These are phyloP conservation scores for Rhinichthys klamathensis DNA, from an alignment of 2,113 vertebrate species.

Conservation along the genomic window DNA sequence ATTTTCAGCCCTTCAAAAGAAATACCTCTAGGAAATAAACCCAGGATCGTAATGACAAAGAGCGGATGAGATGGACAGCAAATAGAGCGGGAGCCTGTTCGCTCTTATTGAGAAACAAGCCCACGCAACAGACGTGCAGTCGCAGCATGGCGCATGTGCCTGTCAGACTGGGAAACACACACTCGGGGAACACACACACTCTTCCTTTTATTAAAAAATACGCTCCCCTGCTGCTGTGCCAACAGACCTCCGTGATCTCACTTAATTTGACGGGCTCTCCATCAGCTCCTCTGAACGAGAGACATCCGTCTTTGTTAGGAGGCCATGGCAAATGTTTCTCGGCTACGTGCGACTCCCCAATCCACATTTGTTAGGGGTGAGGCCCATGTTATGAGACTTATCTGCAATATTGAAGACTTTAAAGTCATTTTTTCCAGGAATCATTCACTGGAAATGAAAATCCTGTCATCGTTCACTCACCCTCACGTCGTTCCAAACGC, in stretches of 20 bases:
- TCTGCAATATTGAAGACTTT: background rate
- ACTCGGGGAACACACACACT: constrained; percentile 11
- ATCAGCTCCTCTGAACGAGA: constrained; percentile 27
- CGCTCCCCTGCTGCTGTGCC: constrained; percentile 34
- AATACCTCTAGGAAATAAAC: constrained; percentile 37
- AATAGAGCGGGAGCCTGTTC: constrained; percentile 1
- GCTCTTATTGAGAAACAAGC: constrained; percentile 52
- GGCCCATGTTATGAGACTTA: background rate
- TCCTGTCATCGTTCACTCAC: background rate
- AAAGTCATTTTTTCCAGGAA: background rate
- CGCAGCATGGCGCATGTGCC: constrained; percentile 53
- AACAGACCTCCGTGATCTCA: constrained; percentile 41
- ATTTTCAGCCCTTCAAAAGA: constrained; percentile 42
- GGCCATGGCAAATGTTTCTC: background rate
- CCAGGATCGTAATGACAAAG: constrained; percentile 12
- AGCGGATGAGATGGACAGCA: constrained; percentile 26
- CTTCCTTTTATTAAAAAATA: constrained; percentile 37
- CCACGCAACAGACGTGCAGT: constrained; percentile 58
- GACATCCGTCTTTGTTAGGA: constrained; percentile 26
- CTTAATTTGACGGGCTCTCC: constrained; percentile 20
- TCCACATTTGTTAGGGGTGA: background rate
- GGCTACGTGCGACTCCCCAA: background rate
- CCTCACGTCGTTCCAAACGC: background rate
- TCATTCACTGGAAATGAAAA: background rate
- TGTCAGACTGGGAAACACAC: constrained; percentile 50